phyloP scores from a whole-genome alignment of 2,797 vertebrate genomes.

The Tauraco hartlaubi region DNA sequence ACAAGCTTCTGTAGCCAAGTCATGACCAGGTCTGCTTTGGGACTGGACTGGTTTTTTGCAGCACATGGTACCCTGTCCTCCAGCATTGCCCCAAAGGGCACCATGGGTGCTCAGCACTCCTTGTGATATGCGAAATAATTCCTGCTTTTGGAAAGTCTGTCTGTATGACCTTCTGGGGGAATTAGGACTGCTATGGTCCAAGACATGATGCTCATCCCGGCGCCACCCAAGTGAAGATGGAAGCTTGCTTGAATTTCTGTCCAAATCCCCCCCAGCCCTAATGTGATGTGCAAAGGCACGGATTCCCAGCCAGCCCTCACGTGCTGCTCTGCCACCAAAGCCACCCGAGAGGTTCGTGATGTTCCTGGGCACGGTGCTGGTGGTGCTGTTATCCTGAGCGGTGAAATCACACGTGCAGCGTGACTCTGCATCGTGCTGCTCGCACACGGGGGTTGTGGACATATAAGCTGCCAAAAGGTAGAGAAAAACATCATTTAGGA shows the following conservation, averaged over 20 bases:
- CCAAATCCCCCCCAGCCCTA: background rate
- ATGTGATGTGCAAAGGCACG: background rate
- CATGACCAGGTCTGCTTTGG: background rate
- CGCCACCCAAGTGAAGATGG: background rate
- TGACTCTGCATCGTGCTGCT: background rate
- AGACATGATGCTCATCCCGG: background rate
- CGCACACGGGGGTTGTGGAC: fast-evolving
- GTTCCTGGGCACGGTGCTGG: background rate
- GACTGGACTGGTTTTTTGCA: background rate
- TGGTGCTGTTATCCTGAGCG: background rate
- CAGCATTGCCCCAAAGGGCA: background rate
- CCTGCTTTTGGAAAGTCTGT: background rate
- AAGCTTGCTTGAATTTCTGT: background rate
- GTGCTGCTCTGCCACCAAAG: background rate
- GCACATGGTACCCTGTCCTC: background rate
- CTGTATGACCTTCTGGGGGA: background rate
- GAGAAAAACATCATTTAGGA: background rate
- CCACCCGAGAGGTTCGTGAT: background rate
- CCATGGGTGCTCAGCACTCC: background rate
- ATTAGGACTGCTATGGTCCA: background rate
- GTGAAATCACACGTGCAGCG: fast-evolving
- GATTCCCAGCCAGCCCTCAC: background rate
- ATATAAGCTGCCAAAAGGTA: background rate
- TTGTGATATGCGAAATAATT: background rate
- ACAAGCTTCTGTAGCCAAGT: background rate